Conservation (phyloP, 2,113 vertebrate genomes). For the Eonycteris spelaea region DNA sequence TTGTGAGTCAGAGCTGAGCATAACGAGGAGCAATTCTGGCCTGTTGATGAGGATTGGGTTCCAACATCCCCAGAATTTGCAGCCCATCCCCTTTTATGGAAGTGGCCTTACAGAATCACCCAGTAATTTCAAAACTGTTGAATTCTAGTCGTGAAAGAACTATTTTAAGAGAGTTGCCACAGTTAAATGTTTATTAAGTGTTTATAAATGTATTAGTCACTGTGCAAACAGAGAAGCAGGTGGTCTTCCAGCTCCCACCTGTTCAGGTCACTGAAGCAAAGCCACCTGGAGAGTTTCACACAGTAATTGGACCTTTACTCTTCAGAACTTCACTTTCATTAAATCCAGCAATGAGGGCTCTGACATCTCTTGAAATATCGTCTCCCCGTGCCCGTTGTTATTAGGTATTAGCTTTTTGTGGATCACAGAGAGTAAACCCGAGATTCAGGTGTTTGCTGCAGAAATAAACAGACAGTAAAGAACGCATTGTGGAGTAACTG, state of each 20-base stretch:
- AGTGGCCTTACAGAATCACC: background rate
- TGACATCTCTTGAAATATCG: constrained; percentile 35
- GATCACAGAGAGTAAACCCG: background rate
- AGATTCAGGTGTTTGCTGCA: background rate
- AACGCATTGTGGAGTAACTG: background rate
- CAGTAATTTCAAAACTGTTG: constrained; percentile 40
- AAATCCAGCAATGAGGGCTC: constrained; percentile 7
- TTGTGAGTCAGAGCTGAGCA: background rate
- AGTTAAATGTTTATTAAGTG: constrained; percentile 68
- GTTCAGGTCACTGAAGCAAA: constrained; percentile 48
- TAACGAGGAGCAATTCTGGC: background rate
- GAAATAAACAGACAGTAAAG: background rate
- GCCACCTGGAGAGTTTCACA: constrained; percentile 65
- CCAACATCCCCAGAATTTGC: background rate
- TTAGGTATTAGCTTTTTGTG: background rate
- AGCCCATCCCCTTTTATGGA: constrained; percentile 21
- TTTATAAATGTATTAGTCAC: constrained; percentile 71
- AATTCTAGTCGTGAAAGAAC: constrained; percentile 51
- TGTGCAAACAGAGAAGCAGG: constrained; percentile 69
- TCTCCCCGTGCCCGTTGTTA: background rate
- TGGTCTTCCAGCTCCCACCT: constrained; percentile 58
- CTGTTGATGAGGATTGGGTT: background rate
- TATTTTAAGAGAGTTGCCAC: constrained; percentile 48
- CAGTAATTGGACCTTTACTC: constrained; percentile 32
- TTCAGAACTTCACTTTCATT: constrained; percentile 29